A percentile compares a stretch with the other conserved stretches of the same genome.
These are phyloP conservation scores for Leptura quadrifasciata DNA, from an alignment of 2,888 invertebrate species.

Conservation along the genomic window DNA sequence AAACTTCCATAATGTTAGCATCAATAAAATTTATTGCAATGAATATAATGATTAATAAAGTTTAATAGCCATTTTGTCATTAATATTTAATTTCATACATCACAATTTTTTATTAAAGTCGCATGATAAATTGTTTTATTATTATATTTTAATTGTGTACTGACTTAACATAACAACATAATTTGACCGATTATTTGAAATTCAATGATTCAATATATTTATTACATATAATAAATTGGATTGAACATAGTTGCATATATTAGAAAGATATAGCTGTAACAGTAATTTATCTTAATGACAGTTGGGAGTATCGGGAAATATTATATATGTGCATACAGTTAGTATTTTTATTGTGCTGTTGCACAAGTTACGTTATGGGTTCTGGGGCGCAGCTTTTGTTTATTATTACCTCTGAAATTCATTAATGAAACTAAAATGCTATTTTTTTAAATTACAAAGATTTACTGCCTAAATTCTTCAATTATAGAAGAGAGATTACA, in stretches of 20 bases:
- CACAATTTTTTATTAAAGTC: slow-evolving; percentile 25
- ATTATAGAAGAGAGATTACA: no score
- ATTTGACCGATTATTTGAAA: slow-evolving; percentile 23
- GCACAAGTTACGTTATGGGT: neutral
- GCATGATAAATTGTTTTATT: slow-evolving; percentile 32
- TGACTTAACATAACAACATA: slow-evolving; percentile 18
- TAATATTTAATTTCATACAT: slow-evolving; percentile 16
- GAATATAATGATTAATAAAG: slow-evolving; percentile 25
- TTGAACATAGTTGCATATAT: slow-evolving; percentile 10
- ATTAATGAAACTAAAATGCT: neutral
- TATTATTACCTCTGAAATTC: neutral
- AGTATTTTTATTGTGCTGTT: neutral
- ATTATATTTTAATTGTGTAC: slow-evolving; percentile 21
- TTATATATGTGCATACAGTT: neutral
- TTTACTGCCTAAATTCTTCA: no score
- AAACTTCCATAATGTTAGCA: neutral
- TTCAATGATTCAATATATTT: slow-evolving; percentile 22
- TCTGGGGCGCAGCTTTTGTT: neutral
- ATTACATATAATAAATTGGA: slow-evolving; percentile 27
- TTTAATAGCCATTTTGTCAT: slow-evolving; percentile 28
- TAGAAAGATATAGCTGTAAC: slow-evolving; percentile 13
- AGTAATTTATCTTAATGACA: slow-evolving; percentile 23
- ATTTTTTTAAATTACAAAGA: no score
- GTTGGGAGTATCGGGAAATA: slow-evolving; percentile 12
- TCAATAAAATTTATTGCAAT: slow-evolving; percentile 10